Evolutionary conservation across 2,888 invertebrate genomes (phyloP).

Genomic region (Apamea anceps): DNA sequence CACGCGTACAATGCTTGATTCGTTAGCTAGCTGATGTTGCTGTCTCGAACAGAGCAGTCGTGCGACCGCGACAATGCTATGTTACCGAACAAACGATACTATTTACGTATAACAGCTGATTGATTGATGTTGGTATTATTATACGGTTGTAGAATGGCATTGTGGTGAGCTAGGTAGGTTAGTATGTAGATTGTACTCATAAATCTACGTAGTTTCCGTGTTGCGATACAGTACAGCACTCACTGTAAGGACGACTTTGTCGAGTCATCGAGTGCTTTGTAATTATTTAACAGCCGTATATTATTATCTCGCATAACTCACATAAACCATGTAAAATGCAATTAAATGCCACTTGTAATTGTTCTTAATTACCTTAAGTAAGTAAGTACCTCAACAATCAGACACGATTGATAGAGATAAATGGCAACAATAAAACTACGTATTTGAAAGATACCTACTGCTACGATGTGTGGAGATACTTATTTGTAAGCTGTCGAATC

Average conservation of each 20-base stretch:
- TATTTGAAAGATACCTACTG: background rate
- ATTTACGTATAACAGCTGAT: slow-evolving; percentile 44
- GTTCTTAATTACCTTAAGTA: background rate
- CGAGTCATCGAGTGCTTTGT: slow-evolving; percentile 21
- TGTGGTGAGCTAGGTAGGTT: slow-evolving; percentile 9
- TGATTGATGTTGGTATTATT: slow-evolving; percentile 38
- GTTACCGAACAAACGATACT: slow-evolving; percentile 19
- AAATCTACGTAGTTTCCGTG: slow-evolving; percentile 17
- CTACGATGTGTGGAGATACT: background rate
- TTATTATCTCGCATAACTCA: slow-evolving; percentile 2
- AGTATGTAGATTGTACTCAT: slow-evolving; percentile 24
- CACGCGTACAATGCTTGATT: slow-evolving; percentile 69
- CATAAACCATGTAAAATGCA: background rate
- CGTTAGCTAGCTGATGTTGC: slow-evolving; percentile 53
- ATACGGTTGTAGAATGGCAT: slow-evolving; percentile 28
- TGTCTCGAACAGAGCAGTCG: slow-evolving; percentile 51
- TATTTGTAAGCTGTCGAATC: background rate
- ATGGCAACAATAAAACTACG: background rate
- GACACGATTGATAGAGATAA: background rate
- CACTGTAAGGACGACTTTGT: background rate
- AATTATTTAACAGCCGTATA: slow-evolving; percentile 5
- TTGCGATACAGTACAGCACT: background rate
- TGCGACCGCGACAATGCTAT: slow-evolving; percentile 30
- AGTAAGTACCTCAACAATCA: slow-evolving; percentile 2
- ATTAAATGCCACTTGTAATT: slow-evolving; percentile 16